Percentiles rank a stretch among this genome's conserved stretches.
Evolutionary conservation across 23 tunicate species (phyloP).

Genomic region (Ascidia mentula): DNA sequence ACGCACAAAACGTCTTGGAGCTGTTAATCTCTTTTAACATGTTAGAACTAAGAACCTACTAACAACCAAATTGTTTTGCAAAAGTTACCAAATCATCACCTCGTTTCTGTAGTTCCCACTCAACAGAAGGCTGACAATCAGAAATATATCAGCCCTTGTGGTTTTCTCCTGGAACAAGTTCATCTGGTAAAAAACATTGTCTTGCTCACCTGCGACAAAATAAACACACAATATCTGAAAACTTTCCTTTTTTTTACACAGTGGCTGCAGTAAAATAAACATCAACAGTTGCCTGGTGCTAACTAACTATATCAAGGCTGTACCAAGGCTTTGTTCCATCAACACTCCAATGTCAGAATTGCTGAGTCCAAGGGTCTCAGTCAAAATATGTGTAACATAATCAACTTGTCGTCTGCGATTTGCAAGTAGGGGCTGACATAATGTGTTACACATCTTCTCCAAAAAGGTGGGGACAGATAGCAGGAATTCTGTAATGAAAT

Average conservation of each 20-base stretch:
- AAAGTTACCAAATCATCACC: conserved; percentile 20
- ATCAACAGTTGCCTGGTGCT: background rate
- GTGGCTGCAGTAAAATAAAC: background rate
- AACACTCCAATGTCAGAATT: background rate
- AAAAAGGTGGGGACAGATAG: conserved; percentile 16
- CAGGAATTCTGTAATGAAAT: conserved; percentile 31
- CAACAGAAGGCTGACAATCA: conserved; percentile 52
- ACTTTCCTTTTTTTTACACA: no score
- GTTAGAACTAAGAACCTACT: background rate
- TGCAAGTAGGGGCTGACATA: background rate
- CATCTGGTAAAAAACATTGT: conserved; percentile 1
- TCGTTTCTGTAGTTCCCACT: conserved; percentile 44
- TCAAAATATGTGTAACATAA: background rate
- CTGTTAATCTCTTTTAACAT: background rate
- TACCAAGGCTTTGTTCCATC: background rate
- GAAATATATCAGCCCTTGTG: conserved; percentile 44
- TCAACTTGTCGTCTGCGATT: background rate
- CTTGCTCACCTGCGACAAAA: background rate
- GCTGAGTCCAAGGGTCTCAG: background rate
- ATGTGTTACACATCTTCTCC: conserved; percentile 21
- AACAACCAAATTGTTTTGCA: background rate
- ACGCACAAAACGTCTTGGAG: background rate
- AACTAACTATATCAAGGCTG: background rate
- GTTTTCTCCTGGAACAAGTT: conserved; percentile 21
- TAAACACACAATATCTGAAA: no score